These are phyloP conservation scores for Erebia aethiops DNA, from an alignment of 2,888 invertebrate genomes.

Conservation along the genomic window DNA sequence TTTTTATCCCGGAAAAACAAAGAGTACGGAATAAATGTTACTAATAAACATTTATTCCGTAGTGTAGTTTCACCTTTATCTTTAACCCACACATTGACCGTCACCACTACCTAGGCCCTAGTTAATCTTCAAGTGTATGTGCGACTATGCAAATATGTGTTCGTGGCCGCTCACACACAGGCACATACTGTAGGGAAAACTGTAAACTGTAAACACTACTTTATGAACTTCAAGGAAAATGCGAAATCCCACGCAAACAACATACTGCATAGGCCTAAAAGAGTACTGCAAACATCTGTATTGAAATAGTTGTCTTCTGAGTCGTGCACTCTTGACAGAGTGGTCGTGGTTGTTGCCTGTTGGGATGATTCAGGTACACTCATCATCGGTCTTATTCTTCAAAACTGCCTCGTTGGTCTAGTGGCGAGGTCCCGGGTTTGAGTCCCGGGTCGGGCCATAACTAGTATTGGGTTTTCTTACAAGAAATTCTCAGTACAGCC, in stretches of 20 bases:
- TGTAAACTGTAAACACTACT: constrained; percentile 26
- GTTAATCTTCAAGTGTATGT: constrained; percentile 1
- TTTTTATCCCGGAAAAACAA: no score
- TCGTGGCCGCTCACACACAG: constrained; percentile 29
- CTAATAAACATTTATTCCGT: neutral
- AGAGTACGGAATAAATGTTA: no score
- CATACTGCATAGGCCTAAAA: constrained; percentile 2
- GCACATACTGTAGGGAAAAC: constrained; percentile 22
- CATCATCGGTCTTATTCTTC: no score
- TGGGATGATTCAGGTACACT: no score
- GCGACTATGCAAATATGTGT: neutral
- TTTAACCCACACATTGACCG: constrained; percentile 50
- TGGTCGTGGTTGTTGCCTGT: no score
- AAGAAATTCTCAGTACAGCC: no score
- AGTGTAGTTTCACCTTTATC: constrained; percentile 7
- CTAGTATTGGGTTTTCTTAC: no score
- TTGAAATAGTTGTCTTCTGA: no score
- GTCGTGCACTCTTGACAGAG: no score
- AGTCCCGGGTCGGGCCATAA: no score
- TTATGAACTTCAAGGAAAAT: constrained; percentile 32
- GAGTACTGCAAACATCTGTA: constrained; percentile 4
- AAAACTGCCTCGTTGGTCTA: no score
- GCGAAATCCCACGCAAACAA: constrained; percentile 11
- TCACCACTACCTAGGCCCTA: constrained; percentile 6
- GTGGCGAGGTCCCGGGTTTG: no score